Evolutionary conservation across 2,888 invertebrate species (phyloP), one percentile per base, ranked within the genome.

Genomic region (Diogma glabrata): DNA sequence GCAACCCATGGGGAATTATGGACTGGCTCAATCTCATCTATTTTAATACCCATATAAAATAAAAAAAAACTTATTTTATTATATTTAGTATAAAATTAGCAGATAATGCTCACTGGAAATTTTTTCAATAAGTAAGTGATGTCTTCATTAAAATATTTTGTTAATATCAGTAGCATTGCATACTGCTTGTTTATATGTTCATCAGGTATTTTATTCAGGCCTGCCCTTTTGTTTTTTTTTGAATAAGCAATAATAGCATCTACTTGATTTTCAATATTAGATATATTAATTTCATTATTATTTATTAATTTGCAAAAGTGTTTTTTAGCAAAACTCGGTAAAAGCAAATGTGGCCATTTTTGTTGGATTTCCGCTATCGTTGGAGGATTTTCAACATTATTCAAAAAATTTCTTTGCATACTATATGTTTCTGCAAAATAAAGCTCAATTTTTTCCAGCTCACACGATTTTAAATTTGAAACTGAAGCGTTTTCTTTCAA

Each of bases 1-100:
- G 47, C 47, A 28, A 47, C 28, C 47, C 47, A 47, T 3, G 47
- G 28, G 6, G 47, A 24, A 26, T 47, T 47, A 16, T 26, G 14
- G 16, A 16, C 7, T 5, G 47, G 47, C 24, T 26, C 24, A 14
- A 14, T 5, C 33, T 14, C 4, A 33, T 33, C 33, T 33, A n/a
- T n/a, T n/a, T n/a, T n/a, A n/a, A 14, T 33, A 10, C 33, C 33
- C 4, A 7, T 7, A 14, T 33, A 7, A 14, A 33, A 33, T 33
- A 33, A 14, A 14, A 33, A 7, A 4, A 33, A 7, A 33, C 33
- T 14, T 33, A 33, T 4, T 33, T 12, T 33, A 33, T 4, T 33
- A 7, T 14, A 33, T 14, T 7, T 14, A 12, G 14, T 33, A 33
- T 4, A 14, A 14, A 14, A 33, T 4, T 33, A 7, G n/a, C n/a